Evolutionary conservation across 2,113 vertebrate species (phyloP).

Genomic region (Cinclus cinclus): DNA sequence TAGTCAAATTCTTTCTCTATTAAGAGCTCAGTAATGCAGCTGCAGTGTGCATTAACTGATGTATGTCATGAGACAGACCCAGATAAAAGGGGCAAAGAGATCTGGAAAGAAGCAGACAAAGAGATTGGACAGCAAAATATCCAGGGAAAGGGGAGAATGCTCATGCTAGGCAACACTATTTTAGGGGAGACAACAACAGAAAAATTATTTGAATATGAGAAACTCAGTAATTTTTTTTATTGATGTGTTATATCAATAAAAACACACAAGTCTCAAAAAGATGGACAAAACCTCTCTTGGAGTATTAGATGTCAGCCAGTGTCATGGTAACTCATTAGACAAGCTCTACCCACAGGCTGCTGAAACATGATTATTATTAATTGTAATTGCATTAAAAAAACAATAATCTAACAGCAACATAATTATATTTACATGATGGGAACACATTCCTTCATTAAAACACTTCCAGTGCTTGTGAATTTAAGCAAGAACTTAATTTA

Average conservation of each 20-base stretch:
- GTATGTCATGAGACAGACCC: background rate
- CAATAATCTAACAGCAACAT: background rate
- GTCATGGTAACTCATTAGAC: background rate
- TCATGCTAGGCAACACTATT: accelerated
- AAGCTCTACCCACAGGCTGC: background rate
- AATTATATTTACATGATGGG: background rate
- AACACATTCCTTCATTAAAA: background rate
- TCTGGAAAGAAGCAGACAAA: background rate
- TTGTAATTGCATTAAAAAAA: background rate
- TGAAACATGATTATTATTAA: background rate
- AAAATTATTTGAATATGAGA: background rate
- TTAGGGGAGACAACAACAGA: background rate
- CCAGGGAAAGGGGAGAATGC: background rate
- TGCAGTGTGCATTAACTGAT: background rate
- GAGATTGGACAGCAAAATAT: background rate
- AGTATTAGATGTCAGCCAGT: background rate
- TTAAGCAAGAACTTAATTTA: background rate
- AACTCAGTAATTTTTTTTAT: background rate
- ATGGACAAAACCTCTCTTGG: background rate
- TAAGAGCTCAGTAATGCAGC: background rate
- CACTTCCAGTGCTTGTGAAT: background rate
- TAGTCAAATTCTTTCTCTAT: background rate
- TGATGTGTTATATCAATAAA: background rate
- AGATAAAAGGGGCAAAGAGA: background rate
- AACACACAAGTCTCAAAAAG: background rate